Base-by-base conservation (phyloP, 2,888 invertebrate species). In the Amiota mariae region DNA sequence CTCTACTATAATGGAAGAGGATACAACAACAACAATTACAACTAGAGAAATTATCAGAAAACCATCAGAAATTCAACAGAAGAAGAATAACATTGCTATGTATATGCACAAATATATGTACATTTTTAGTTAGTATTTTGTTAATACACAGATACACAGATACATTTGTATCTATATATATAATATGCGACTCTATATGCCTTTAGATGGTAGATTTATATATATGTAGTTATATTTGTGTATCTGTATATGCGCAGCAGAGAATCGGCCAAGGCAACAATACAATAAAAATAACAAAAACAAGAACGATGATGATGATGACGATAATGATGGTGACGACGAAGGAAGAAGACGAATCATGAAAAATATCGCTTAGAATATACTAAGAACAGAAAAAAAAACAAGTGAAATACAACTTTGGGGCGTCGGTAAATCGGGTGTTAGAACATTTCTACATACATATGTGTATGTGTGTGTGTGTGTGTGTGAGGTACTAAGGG, bases 11-110 rank as follows among this genome's bases (percentile, higher is more conserved):
- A 48, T 20, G 48, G n/a, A n/a, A 24, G 47, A 68, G 57, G 73
- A 73, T 79, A 77, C 72, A 76, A 76, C 77, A 78, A 75, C 36
- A 36, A 6, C 36, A 36, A 36, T 6, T 6, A 36, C 36, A 36
- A 36, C 36, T 73, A 78, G 75, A 84, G 82, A 87, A 85, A 85
- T 88, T 87, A 87, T 88, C 88, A 87, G 85, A 87, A 81, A 80
- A 87, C 85, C 87, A 87, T 87, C 87, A 87, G 84, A 81, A 87
- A 85, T 85, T 85, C 86, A 86, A 36, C 36, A 36, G 36, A 36
- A 36, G 85, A 87, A 79, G 82, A 87, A 85, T 80, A 77, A 78
- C 79, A 75, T 76, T 68, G 51, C 36, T 36, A 36, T 36, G 71
- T 51, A 20, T 63, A 73, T 74, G 64, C 68, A 73, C 73, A 63